Base-by-base conservation (phyloP, 2,113 vertebrate genomes). In the Glareola pratincola region DNA sequence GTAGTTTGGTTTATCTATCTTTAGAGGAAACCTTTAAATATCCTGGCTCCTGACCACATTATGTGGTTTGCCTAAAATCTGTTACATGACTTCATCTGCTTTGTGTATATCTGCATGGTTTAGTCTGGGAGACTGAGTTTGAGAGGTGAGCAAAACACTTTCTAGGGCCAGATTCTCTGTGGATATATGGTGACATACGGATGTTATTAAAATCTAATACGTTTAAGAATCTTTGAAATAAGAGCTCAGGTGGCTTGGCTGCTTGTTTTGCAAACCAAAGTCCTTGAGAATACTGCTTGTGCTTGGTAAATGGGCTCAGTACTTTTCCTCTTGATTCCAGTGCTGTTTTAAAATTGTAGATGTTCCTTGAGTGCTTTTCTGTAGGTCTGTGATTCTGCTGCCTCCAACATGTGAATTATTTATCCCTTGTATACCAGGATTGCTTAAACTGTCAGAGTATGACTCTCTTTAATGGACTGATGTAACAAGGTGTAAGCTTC, bases 1-100 rank as follows among this genome's bases (percentile, higher is more conserved):
- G 60, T 86, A 62, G 69, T 74, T 88, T 71, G 88, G 50, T 92
- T 85, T 96, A 84, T 80, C 73, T 14, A 3, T 22, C 47, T 83
- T 74, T 30, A 83, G 82, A 83, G 83, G 59, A 90, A 86, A 80
- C 32, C 57, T 90, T 82, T 80, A 96, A 94, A 59, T 91, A 53
- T 74, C 68, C 64, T 43, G 68, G 26, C 72, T 90, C 14, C 48
- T 84, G 51, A 80, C 90, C 63, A 37, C 51, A 29, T 66, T 54
- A 6, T 78, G 64, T 80, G 85, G 56, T 74, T 92, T 91, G 43
- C 34, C 21, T 84, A 10, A 88, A 22, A 54, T 60, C 56, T 93
- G 72, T 47, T 68, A 64, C 11, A 18, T 94, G 57, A 91, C 48
- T 78, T 94, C 54, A 84, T 88, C 47, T 85, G 48, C 34, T 66